Conservation (phyloP, 2,888 invertebrate genomes). For the Oxystoma pomonae region DNA sequence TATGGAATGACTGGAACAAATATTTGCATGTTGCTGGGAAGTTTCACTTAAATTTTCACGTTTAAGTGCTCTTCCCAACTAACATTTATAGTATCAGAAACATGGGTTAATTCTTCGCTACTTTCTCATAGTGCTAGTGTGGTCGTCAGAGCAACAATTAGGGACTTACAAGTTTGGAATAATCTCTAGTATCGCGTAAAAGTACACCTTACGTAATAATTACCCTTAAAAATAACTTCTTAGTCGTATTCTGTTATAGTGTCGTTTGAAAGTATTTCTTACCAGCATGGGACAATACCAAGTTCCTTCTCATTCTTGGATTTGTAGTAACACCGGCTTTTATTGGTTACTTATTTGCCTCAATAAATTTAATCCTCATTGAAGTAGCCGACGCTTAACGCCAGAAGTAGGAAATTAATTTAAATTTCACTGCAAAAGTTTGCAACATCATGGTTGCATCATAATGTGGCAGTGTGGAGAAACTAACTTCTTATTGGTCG, state of each 20-base stretch:
- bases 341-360: neutral
- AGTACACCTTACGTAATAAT: neutral
- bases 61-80: neutral
- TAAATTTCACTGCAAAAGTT: neutral
- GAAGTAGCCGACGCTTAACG: neutral
- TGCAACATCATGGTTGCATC: neutral
- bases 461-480: neutral
- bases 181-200: neutral
- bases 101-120: neutral
- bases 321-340: neutral
- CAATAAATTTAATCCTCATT: neutral
- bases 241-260: neutral
- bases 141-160: neutral
- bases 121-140: neutral
- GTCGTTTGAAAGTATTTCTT: neutral
- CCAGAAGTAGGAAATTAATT: neutral
- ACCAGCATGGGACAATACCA: neutral
- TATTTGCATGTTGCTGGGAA: too few relatives aligned
- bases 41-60: too few relatives aligned
- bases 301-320: neutral
- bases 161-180: neutral
- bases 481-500: neutral
- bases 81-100: neutral
- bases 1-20: too few relatives aligned
- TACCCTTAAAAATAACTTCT: neutral